Conservation (phyloP, 1,140 invertebrate species). For the Drosophila chauvacae region DNA sequence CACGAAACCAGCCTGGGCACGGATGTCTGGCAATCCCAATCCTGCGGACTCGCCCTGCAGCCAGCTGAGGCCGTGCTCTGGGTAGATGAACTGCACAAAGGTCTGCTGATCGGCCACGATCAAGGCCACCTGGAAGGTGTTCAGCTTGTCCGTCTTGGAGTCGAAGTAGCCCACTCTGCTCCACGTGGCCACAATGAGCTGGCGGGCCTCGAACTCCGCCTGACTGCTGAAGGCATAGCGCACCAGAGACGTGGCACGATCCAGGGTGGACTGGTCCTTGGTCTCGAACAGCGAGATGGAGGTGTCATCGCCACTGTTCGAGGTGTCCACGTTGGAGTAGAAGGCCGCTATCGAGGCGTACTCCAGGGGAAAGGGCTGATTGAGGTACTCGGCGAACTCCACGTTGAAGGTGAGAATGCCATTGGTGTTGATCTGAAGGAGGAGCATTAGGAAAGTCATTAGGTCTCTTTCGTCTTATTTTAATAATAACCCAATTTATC, state of each 20-base stretch:
- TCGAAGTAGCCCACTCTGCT: constrained; percentile 87
- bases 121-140: constrained; percentile 88
- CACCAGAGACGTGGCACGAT: constrained; percentile 88
- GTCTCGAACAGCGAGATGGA: constrained; percentile 92
- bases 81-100: constrained; percentile 94
- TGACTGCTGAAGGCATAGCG: constrained; percentile 89
- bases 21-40: constrained; percentile 91
- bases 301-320: constrained; percentile 86
- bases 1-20: constrained; percentile 96
- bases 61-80: constrained; percentile 95
- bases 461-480: too few relatives aligned
- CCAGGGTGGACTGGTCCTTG: constrained; percentile 87
- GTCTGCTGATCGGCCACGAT: constrained; percentile 92
- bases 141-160: constrained; percentile 85
- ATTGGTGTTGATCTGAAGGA: constrained; percentile 94
- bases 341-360: constrained; percentile 96
- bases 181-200: constrained; percentile 89
- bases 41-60: constrained; percentile 90
- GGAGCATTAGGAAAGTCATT: constrained; percentile 6
- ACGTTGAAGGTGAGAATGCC: constrained; percentile 95
- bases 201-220: constrained; percentile 87
- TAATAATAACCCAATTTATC: neutral
- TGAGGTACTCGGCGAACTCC: constrained; percentile 93
- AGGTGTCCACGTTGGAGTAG: constrained; percentile 95
- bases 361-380: constrained; percentile 94